Conservation (phyloP, 2,113 vertebrate species). For the Dissostichus mawsoni region DNA sequence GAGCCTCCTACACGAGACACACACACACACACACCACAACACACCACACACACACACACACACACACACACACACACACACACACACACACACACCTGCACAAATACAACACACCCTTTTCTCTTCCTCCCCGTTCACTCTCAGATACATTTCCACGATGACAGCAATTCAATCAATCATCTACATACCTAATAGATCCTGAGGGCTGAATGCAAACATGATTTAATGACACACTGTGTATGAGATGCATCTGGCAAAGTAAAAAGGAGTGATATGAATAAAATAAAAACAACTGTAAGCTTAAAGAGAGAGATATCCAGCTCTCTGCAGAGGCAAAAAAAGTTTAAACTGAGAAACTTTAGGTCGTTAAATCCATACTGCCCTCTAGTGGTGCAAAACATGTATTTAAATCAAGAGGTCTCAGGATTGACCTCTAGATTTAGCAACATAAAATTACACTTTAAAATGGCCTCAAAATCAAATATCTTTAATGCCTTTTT, state of each 20-base stretch:
- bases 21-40: not conserved
- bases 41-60: slow-evolving; percentile 1
- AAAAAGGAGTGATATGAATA: slow-evolving; percentile 41
- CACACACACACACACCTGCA: not conserved
- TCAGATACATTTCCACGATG: slow-evolving; percentile 35
- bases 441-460: not conserved
- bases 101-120: no score
- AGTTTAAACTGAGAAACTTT: slow-evolving; percentile 23
- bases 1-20: not conserved
- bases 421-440: not conserved
- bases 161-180: slow-evolving; percentile 37
- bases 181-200: slow-evolving; percentile 12
- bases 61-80: not conserved
- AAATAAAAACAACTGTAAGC: slow-evolving; percentile 17
- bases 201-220: slow-evolving; percentile 43
- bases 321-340: slow-evolving; percentile 9
- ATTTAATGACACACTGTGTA: slow-evolving; percentile 18
- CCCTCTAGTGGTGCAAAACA: slow-evolving; percentile 59
- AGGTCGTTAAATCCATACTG: slow-evolving; percentile 40
- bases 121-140: slow-evolving; percentile 2
- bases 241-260: slow-evolving; percentile 35
- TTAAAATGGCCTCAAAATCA: not conserved
- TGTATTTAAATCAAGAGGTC: not conserved
- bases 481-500: not conserved
- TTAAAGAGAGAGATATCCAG: slow-evolving; percentile 10